Evolutionary conservation across 2,113 vertebrate genomes (phyloP), one percentile per base, ranked within the genome.

Genomic region (Podarcis muralis): DNA sequence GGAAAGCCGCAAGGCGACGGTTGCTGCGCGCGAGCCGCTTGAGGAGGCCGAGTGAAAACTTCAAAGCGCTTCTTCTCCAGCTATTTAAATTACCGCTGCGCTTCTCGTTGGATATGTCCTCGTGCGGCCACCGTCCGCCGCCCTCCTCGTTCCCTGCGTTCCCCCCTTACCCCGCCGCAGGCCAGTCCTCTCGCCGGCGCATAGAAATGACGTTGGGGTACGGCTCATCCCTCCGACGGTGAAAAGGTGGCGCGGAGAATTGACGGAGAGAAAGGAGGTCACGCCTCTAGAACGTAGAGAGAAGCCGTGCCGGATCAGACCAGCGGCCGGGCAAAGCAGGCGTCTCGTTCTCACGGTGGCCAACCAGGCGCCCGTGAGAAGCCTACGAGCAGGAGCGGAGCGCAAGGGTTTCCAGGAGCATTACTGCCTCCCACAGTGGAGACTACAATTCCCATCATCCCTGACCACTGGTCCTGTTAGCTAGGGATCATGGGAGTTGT

Each of bases 111-210:
- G 68, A 37, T 40, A 35, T 30, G 88, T 7, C 62, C 71, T 53
- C 69, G 30, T 1, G 25, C 89, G 13, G 85, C 84, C 89, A 79
- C 85, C 89, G 69, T 71, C 68, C 68, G 22, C 68, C 68, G 48
- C 48, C 32, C 80, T 8, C 30, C 57, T n/a, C 16, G 2, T 40
- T 66, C 4, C 0, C 0, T 0, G 30, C 35, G 3, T 8, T 75
- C 35, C 5, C 59, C 32, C 18, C n/a, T 43, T 40, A 5, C 9
- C 22, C 37, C 3, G 23, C 53, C 11, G 25, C 13, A 5, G 25
- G 65, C 1, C 25, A 0, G 16, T 23, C 43, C 48, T 59, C 32
- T 43, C 2, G 0, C 3, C 16, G 30, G 37, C 82, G 85, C 86
- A 30, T 30, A 18, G 4, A 15, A 80, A 81, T 86, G 79, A 82